phyloP scores from a whole-genome alignment of 2,888 invertebrate genomes.

The Biston betularia region DNA sequence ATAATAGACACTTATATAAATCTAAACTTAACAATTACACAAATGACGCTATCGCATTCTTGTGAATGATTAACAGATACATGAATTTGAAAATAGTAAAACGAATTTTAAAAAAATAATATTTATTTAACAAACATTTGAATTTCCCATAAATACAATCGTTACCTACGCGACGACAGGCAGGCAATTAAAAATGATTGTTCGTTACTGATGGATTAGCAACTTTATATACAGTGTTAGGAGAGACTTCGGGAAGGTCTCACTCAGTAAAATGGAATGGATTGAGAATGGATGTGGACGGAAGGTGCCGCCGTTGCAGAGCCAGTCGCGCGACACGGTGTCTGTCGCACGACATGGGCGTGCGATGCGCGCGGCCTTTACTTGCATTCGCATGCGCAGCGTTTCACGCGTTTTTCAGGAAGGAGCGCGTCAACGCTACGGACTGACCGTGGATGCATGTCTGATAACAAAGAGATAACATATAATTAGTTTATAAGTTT shows the following conservation, averaged over 20 bases:
- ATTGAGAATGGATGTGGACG: conserved; percentile 60
- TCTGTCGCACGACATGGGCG: not conserved
- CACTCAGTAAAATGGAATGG: conserved; percentile 43
- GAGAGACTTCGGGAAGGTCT: conserved; percentile 39
- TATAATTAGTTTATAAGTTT: not conserved
- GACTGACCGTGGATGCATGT: conserved; percentile 91
- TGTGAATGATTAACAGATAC: conserved; percentile 44
- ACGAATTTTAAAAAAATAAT: conserved; percentile 60
- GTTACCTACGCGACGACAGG: conserved; percentile 53
- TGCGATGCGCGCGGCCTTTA: conserved; percentile 54
- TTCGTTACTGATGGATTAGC: conserved; percentile 63
- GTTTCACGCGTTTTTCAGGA: conserved; percentile 89
- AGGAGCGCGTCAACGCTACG: conserved; percentile 86
- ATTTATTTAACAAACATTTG: conserved; percentile 65
- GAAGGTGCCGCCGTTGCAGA: conserved; percentile 46
- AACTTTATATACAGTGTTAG: conserved; percentile 74
- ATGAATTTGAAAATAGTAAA: conserved; percentile 51
- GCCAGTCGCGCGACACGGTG: conserved; percentile 7
- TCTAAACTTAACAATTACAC: conserved; percentile 38
- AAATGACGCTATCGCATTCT: conserved; percentile 46
- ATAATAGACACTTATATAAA: conserved; percentile 27
- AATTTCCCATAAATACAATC: conserved; percentile 61
- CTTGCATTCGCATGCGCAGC: conserved; percentile 92
- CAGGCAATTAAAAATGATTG: conserved; percentile 64
- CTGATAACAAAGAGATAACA: conserved; percentile 77